Conservation (phyloP, 2,888 invertebrate genomes). For the Smittia aterrima region DNA sequence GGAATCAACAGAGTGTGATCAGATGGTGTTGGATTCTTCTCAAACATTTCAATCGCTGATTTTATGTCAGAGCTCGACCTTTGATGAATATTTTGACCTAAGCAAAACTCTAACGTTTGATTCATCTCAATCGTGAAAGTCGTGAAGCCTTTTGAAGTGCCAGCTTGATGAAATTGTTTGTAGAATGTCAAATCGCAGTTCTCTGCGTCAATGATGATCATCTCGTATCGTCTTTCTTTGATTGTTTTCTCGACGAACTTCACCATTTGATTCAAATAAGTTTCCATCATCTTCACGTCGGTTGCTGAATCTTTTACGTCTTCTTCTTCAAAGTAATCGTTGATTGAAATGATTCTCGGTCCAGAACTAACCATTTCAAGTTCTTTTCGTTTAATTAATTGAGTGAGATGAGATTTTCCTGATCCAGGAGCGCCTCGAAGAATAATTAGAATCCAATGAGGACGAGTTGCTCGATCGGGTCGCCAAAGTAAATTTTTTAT, state of each 20-base stretch:
- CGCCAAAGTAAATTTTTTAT: neutral
- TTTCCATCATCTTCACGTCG: slow-evolving; percentile 62
- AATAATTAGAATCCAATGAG: slow-evolving; percentile 74
- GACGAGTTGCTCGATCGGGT: neutral
- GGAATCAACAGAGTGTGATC: slow-evolving; percentile 22
- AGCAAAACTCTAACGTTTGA: slow-evolving; percentile 72
- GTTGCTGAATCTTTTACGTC: slow-evolving; percentile 66
- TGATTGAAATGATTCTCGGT: slow-evolving; percentile 84
- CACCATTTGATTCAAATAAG: slow-evolving; percentile 76
- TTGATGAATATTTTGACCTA: slow-evolving; percentile 81
- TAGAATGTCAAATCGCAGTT: slow-evolving; percentile 79
- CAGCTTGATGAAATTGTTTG: slow-evolving; percentile 84
- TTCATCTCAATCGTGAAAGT: slow-evolving; percentile 80
- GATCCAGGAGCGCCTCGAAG: slow-evolving; percentile 93
- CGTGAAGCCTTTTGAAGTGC: slow-evolving; percentile 58
- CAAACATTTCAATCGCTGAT: slow-evolving; percentile 55
- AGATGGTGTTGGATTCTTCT: slow-evolving; percentile 4
- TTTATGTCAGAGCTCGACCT: slow-evolving; percentile 76
- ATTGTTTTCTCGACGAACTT: slow-evolving; percentile 89
- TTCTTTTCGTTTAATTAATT: slow-evolving; percentile 78
- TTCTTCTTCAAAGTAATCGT: slow-evolving; percentile 64
- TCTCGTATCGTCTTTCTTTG: slow-evolving; percentile 85
- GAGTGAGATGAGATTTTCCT: slow-evolving; percentile 89
- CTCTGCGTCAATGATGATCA: slow-evolving; percentile 89
- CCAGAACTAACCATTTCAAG: slow-evolving; percentile 71